Base-by-base conservation (phyloP, 2,113 vertebrate genomes). In the Hyla sarda region DNA sequence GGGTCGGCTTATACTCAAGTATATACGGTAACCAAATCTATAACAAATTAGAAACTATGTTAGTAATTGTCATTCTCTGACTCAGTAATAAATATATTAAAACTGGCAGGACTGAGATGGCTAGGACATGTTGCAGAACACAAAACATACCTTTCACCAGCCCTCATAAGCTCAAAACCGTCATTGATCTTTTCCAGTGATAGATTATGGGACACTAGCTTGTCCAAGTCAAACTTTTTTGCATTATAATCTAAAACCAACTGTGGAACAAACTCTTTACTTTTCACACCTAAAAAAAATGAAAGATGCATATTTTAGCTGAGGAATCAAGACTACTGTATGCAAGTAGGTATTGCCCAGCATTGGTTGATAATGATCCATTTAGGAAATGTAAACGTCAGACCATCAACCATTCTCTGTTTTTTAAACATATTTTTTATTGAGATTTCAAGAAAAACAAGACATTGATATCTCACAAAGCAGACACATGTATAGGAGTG, bases 161-260 rank as follows among this genome's bases (percentile, higher is more conserved):
- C 87, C 9, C 95, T 96, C 93, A 98, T 93, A 82, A 97, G 93
- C 80, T 96, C 94, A 90, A 97, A 96, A 67, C 92, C 96, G 89
- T 97, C 94, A 56, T 96, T 97, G 89, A 97, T 95, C 91, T 97
- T 90, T 9, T 90, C 89, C 54, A 97, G 94, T 30, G 95, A 92
- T 90, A 98, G 88, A 0, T 92, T 96, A 91, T 97, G 95, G 3
- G 94, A 97, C 84, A 98, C 95, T 92, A 98, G 95, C 87, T 96
- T 93, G 52, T 98, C 96, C 90, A 97, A 93, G 92, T 94, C 95
- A 91, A 98, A 90, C 74, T 95, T 98, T 88, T 96, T 96, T 85
- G 94, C 94, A 96, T 76, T 93, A 88, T 96, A 98, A 86, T 97
- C 96, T 16, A 92, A 92, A 87, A 98, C 96, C 81, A 98, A 91